A percentile compares a stretch with the other conserved stretches of the same genome.
These are phyloP conservation scores for Torymus auratus DNA, from an alignment of 2,888 invertebrate species.

Conservation along the genomic window DNA sequence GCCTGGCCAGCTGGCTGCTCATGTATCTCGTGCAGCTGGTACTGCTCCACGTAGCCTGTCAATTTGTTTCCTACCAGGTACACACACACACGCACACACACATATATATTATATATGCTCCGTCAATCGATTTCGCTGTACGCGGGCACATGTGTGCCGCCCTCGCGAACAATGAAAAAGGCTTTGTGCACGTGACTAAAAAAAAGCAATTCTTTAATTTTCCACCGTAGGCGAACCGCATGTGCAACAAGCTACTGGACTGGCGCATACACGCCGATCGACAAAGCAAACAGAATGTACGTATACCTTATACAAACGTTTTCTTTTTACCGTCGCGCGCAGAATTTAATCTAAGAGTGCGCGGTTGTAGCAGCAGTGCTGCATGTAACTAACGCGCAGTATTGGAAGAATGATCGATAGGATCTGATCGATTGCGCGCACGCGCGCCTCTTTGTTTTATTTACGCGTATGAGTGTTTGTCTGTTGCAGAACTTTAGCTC, in stretches of 20 bases:
- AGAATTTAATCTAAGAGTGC: not conserved
- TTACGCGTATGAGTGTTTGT: not conserved
- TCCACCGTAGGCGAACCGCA: constrained; percentile 67
- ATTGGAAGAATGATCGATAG: not conserved
- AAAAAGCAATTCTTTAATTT: constrained; percentile 42
- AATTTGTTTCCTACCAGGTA: constrained; percentile 67
- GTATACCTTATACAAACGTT: not conserved
- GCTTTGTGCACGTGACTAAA: too few relatives aligned
- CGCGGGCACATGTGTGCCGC: not conserved
- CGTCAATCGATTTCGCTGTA: not conserved
- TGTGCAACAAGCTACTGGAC: constrained; percentile 66
- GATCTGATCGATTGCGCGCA: not conserved
- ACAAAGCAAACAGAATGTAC: constrained; percentile 42
- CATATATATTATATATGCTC: not conserved
- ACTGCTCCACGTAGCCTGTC: constrained; percentile 66
- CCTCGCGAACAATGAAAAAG: not conserved
- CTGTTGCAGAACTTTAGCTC: constrained; percentile 58
- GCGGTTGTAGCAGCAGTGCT: too few relatives aligned
- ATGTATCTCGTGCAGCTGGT: constrained; percentile 65
- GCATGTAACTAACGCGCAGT: not conserved
- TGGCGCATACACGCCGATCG: constrained; percentile 61
- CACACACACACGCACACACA: constrained; percentile 32
- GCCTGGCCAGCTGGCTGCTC: constrained; percentile 66
- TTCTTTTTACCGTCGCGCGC: not conserved
- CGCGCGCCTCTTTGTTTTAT: not conserved